These are phyloP conservation scores for Lithophane leautieri DNA, from an alignment of 2,888 invertebrate species.

Conservation along the genomic window DNA sequence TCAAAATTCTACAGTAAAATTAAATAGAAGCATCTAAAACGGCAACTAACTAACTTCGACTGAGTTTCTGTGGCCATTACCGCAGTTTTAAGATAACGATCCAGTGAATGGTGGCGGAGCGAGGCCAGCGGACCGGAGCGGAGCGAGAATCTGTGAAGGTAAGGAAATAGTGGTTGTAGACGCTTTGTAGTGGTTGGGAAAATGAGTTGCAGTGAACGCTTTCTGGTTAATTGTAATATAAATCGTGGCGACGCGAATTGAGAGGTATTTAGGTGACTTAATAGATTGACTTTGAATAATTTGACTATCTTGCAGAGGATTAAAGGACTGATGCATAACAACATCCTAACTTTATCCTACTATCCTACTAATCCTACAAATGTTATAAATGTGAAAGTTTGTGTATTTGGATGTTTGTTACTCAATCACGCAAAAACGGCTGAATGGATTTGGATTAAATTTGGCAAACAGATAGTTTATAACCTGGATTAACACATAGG, in stretches of 20 bases:
- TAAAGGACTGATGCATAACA: neutral
- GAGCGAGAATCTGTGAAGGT: constrained; percentile 5
- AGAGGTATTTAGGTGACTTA: neutral
- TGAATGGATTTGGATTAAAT: too few species aligned
- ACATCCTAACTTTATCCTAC: too few species aligned
- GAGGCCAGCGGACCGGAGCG: constrained; percentile 17
- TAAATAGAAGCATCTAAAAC: constrained; percentile 65
- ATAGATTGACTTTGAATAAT: neutral
- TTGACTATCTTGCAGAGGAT: neutral
- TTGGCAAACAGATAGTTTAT: too few species aligned
- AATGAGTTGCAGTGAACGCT: neutral
- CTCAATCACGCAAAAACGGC: too few species aligned
- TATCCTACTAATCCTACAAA: too few species aligned
- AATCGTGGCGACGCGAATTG: neutral
- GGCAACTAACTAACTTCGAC: constrained; percentile 64
- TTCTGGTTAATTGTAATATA: neutral
- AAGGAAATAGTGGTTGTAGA: constrained; percentile 9
- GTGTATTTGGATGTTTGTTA: too few species aligned
- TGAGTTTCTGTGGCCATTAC: constrained; percentile 60
- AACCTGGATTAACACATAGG: too few species aligned
- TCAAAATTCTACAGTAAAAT: constrained; percentile 60
- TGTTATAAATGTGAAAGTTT: too few species aligned
- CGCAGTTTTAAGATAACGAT: constrained; percentile 59
- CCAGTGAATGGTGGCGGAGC: constrained; percentile 33
- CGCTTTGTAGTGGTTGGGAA: constrained; percentile 4